Evolutionary conservation across 1,140 invertebrate genomes (phyloP).

Genomic region (Eciton burchellii): DNA sequence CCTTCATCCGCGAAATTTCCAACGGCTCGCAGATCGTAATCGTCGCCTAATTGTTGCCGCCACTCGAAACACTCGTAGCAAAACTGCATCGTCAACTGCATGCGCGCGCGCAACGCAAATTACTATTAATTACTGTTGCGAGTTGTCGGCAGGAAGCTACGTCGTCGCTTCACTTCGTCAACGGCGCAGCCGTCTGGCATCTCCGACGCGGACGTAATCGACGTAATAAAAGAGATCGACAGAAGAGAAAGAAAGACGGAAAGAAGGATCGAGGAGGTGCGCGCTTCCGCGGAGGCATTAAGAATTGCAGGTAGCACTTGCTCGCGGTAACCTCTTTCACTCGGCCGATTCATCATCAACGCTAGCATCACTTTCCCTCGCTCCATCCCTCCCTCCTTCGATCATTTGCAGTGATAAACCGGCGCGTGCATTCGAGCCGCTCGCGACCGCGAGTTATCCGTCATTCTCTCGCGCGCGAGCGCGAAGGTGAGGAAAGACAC

Average conservation of each 20-base stretch:
- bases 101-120: slow-evolving; percentile 21
- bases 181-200: slow-evolving; percentile 8
- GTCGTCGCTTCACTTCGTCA: not conserved
- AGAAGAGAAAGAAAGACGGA: not conserved
- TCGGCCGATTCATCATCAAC: slow-evolving; percentile 12
- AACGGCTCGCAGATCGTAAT: slow-evolving; percentile 24
- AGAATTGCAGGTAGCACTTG: slow-evolving; percentile 42
- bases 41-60: slow-evolving; percentile 41
- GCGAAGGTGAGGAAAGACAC: not conserved
- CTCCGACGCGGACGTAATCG: not conserved
- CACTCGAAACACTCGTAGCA: slow-evolving; percentile 31
- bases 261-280: not conserved
- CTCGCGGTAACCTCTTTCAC: slow-evolving; percentile 45
- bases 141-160: slow-evolving; percentile 3
- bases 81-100: slow-evolving; percentile 38
- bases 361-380: too few relatives aligned
- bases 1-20: slow-evolving; percentile 19
- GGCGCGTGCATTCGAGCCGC: slow-evolving; percentile 41
- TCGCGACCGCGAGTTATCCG: slow-evolving; percentile 30
- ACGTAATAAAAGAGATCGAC: not conserved
- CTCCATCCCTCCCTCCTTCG: not conserved
- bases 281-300: slow-evolving; percentile 1
- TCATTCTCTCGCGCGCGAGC: too few relatives aligned
- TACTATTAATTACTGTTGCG: slow-evolving; percentile 45
- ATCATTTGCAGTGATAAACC: slow-evolving; percentile 49